Percentiles rank a stretch among this genome's conserved stretches.
phyloP scores from a whole-genome alignment of 2,888 invertebrate species.

The Leucophora obtusa region DNA sequence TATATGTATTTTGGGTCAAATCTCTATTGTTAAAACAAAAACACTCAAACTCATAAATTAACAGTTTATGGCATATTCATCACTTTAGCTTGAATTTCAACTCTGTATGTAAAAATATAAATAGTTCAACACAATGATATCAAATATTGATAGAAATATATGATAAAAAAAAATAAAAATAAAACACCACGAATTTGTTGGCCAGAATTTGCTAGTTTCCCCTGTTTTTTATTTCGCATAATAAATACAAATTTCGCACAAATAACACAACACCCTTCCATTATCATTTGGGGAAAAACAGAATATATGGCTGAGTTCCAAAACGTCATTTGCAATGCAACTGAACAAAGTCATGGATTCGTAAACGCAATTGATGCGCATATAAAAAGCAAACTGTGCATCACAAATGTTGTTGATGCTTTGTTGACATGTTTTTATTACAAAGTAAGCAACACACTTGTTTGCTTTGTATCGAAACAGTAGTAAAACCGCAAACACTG shows the following conservation, averaged over 20 bases:
- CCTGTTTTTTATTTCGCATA: not conserved
- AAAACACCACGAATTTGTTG: not conserved
- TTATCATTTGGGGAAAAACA: not conserved
- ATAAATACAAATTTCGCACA: not conserved
- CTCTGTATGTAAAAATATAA: not conserved
- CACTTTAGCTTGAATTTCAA: constrained; percentile 10
- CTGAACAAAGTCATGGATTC: no score
- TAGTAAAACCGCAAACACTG: no score
- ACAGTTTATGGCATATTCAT: constrained; percentile 37
- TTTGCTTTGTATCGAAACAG: no score
- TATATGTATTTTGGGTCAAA: constrained; percentile 17
- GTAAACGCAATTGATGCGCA: no score
- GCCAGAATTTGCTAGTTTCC: not conserved
- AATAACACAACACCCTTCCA: not conserved
- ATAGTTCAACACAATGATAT: not conserved
- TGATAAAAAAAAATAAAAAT: no score
- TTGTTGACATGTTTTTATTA: no score
- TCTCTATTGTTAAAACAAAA: constrained; percentile 3
- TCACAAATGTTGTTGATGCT: no score
- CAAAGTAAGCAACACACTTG: no score
- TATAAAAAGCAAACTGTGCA: no score
- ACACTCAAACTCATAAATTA: constrained; percentile 40
- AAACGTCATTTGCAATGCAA: no score
- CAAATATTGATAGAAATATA: not conserved
- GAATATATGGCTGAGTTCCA: no score